phyloP scores from a whole-genome alignment of 2,888 invertebrate species.

The Rutpela maculata region DNA sequence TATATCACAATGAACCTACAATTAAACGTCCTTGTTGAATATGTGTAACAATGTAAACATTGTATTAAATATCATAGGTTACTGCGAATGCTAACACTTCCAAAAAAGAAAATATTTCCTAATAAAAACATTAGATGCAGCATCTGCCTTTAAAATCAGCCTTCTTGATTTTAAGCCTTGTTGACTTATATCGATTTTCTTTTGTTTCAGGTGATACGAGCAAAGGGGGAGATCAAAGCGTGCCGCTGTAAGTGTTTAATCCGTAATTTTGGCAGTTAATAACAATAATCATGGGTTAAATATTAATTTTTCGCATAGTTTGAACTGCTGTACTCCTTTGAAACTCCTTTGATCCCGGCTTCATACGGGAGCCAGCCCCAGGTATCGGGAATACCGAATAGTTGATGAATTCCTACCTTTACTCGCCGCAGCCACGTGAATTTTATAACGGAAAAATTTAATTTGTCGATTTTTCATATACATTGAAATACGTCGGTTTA shows the following conservation, averaged over 20 bases:
- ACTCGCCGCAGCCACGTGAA: constrained; percentile 49
- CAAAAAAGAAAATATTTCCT: not conserved
- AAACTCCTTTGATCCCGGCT: constrained; percentile 60
- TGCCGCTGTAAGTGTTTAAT: constrained; percentile 62
- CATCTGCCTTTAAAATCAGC: constrained; percentile 3
- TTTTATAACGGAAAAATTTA: constrained; percentile 36
- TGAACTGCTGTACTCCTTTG: constrained; percentile 66
- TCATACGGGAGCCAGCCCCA: constrained; percentile 64
- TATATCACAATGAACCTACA: too few species aligned
- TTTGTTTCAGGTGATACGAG: constrained; percentile 48
- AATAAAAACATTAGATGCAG: not conserved
- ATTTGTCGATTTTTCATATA: constrained; percentile 14
- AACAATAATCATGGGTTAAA: constrained; percentile 70
- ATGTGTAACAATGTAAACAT: too few species aligned
- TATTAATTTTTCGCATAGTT: constrained; percentile 74
- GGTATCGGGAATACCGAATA: constrained; percentile 70
- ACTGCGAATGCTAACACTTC: too few species aligned
- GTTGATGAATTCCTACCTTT: constrained; percentile 68
- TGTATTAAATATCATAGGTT: too few species aligned
- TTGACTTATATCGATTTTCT: constrained; percentile 56
- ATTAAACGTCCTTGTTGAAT: too few species aligned
- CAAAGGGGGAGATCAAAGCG: constrained; percentile 59
- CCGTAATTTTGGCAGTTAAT: constrained; percentile 67
- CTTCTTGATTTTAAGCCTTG: constrained; percentile 38
- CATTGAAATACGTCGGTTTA: not conserved